Evolutionary conservation across 1,140 invertebrate species (phyloP).

Genomic region (Mizuhopecten yessoensis): DNA sequence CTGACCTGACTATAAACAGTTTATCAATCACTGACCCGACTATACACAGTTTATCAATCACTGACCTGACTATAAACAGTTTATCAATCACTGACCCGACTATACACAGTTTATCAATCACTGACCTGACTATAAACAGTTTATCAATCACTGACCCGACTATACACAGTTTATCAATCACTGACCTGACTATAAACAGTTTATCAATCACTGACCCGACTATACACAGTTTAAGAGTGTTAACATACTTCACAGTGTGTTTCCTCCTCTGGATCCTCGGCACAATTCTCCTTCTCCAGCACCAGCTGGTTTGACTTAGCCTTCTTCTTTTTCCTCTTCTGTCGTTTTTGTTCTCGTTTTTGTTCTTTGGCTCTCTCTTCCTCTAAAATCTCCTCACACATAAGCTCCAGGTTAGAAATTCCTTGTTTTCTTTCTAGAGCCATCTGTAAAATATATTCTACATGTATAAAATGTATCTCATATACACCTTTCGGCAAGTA

Average conservation of each 20-base stretch:
- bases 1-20: no score
- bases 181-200: background rate
- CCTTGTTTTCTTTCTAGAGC: conserved; percentile 94
- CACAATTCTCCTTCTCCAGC: conserved; percentile 67
- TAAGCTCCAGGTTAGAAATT: conserved; percentile 88
- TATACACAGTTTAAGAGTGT: no score
- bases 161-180: no score
- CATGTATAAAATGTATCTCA: no score
- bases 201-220: no score
- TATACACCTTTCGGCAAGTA: no score
- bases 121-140: background rate
- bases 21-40: no score
- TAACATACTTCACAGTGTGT: conserved; percentile 53
- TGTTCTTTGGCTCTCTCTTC: conserved; percentile 93
- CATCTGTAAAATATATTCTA: conserved; percentile 87
- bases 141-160: no score
- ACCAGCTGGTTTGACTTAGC: conserved; percentile 78
- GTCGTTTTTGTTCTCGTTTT: conserved; percentile 92
- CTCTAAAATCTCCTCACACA: conserved; percentile 82
- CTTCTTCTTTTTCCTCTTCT: conserved; percentile 93
- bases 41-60: no score
- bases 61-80: no score
- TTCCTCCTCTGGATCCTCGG: background rate
- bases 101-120: no score
- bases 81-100: no score